Conservation (phyloP, 2,113 vertebrate species). For the Cebidichthys violaceus region DNA sequence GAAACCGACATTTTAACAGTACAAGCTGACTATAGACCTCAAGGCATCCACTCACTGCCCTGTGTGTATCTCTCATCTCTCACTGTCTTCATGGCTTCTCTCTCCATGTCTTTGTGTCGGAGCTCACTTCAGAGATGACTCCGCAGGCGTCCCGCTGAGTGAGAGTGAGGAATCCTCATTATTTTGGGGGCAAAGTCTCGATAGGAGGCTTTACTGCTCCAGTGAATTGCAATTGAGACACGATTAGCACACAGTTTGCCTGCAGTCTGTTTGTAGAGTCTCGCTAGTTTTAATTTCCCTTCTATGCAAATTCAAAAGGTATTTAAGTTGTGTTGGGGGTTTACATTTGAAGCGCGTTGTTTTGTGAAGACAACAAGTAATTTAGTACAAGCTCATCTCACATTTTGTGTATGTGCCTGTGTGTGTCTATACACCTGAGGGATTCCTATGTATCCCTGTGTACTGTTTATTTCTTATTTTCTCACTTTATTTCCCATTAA, state of each 20-base stretch:
- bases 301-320: slow-evolving; percentile 69
- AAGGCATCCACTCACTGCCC: not conserved
- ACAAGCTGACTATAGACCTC: slow-evolving; percentile 5
- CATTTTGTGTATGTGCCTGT: not conserved
- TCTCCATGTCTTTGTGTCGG: not conserved
- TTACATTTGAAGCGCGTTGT: slow-evolving; percentile 16
- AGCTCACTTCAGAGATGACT: slow-evolving; percentile 36
- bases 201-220: slow-evolving; percentile 68
- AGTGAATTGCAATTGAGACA: slow-evolving; percentile 68
- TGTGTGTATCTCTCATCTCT: not conserved
- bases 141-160: slow-evolving; percentile 39
- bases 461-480: not conserved
- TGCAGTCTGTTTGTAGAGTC: slow-evolving; percentile 76
- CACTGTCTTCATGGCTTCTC: not conserved
- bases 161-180: slow-evolving; percentile 54
- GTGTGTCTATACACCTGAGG: not conserved
- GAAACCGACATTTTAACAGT: not conserved
- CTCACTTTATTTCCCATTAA: not conserved
- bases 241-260: slow-evolving; percentile 74
- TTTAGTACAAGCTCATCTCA: not conserved
- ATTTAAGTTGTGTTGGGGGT: slow-evolving; percentile 64
- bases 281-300: slow-evolving; percentile 71
- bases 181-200: slow-evolving; percentile 66
- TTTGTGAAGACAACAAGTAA: slow-evolving; percentile 21
- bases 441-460: not conserved